A percentile compares a stretch with the other conserved stretches of the same genome.
Evolutionary conservation across 1,140 invertebrate genomes (phyloP).

Genomic region (Calycopis cecrops): DNA sequence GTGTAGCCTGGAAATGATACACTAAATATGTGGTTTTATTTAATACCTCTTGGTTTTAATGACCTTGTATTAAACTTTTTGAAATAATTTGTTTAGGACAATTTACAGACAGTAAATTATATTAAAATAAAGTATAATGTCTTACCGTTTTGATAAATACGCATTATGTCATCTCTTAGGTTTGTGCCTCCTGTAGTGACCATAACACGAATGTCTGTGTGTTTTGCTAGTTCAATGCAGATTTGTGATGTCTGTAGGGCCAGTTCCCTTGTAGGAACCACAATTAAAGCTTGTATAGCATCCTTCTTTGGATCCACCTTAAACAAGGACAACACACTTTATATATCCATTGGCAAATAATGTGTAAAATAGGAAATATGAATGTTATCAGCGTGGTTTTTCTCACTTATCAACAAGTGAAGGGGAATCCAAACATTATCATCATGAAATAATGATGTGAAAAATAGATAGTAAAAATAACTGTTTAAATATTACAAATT

Average conservation of each 20-base stretch:
- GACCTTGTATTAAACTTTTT: too few relatives aligned
- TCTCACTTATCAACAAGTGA: slow-evolving; percentile 69
- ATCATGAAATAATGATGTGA: slow-evolving; percentile 35
- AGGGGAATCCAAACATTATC: slow-evolving; percentile 71
- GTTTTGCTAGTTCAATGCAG: slow-evolving; percentile 98
- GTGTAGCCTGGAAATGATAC: too few relatives aligned
- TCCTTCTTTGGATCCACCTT: slow-evolving; percentile 89
- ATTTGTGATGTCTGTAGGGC: slow-evolving; percentile 99
- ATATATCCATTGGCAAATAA: background rate
- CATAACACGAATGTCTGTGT: slow-evolving; percentile 97
- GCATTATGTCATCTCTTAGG: slow-evolving; percentile 99
- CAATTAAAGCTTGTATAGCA: slow-evolving; percentile 96
- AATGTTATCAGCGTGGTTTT: slow-evolving; percentile 42
- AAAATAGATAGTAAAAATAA: too few relatives aligned
- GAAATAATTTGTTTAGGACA: too few relatives aligned
- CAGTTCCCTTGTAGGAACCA: slow-evolving; percentile 99
- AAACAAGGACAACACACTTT: slow-evolving; percentile 18
- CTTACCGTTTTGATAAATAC: slow-evolving; percentile 97
- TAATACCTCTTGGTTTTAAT: too few relatives aligned
- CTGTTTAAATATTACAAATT: too few relatives aligned
- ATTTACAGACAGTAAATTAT: too few relatives aligned
- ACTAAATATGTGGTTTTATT: too few relatives aligned
- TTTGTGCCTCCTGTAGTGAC: slow-evolving; percentile 99
- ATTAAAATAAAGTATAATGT: too few relatives aligned
- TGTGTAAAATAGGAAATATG: background rate